phyloP scores from a whole-genome alignment of 2,797 vertebrate species.

The Merluccius polli region DNA sequence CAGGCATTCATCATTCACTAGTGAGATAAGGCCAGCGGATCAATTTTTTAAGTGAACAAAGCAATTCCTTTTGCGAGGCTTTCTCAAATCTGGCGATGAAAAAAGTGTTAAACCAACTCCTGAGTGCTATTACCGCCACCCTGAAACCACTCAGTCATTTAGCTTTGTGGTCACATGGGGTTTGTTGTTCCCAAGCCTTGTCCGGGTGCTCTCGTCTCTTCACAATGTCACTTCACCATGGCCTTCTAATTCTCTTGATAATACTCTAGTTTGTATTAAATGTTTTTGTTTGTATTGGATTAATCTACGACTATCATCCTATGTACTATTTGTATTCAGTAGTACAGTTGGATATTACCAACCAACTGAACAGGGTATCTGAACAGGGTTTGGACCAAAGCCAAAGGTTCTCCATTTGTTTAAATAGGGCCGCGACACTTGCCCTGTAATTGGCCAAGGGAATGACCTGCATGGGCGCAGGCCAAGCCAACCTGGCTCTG shows the following conservation, averaged over 20 bases:
- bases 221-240: neutral
- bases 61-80: neutral
- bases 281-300: neutral
- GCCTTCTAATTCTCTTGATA: neutral
- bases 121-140: no score
- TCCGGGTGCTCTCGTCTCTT: neutral
- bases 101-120: neutral
- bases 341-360: neutral
- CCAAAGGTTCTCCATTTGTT: constrained; percentile 56
- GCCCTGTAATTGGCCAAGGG: constrained; percentile 45
- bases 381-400: constrained; percentile 32
- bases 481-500: constrained; percentile 35
- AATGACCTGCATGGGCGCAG: constrained; percentile 50
- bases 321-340: neutral
- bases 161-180: neutral
- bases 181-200: neutral
- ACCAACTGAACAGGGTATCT: neutral
- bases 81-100: neutral
- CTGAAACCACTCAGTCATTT: no score
- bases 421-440: constrained; percentile 60
- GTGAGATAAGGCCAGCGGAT: neutral
- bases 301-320: neutral
- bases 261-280: neutral
- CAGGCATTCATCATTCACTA: neutral
- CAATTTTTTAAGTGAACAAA: neutral